Evolutionary conservation across 1,140 invertebrate genomes (phyloP).

Genomic region (Bicyclus anynana): DNA sequence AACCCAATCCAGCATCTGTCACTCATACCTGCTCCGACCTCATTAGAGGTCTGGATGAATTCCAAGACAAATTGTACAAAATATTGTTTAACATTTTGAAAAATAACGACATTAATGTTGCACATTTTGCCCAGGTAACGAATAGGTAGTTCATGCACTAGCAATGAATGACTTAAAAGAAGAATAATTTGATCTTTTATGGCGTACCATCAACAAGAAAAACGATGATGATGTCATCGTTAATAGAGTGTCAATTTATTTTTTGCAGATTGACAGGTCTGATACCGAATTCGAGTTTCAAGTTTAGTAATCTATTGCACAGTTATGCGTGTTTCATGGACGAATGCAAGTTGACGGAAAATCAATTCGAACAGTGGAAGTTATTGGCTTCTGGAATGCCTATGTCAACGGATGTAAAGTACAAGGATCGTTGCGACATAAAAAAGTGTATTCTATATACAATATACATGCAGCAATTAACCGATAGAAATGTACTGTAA

Average conservation of each 20-base stretch:
- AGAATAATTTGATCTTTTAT: constrained; percentile 39
- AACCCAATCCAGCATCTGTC: too few species aligned
- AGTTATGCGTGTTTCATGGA: constrained; percentile 45
- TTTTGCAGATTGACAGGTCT: constrained; percentile 27
- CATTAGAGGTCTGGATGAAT: too few species aligned
- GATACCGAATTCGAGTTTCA: constrained; percentile 28
- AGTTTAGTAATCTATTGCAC: constrained; percentile 29
- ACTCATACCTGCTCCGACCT: too few species aligned
- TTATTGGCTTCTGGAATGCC: constrained; percentile 1
- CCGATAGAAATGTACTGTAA: not conserved
- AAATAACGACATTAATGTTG: constrained; percentile 16
- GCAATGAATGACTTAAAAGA: constrained; percentile 21
- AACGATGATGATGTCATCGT: constrained; percentile 34
- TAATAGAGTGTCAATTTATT: constrained; percentile 28
- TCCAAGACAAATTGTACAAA: not conserved
- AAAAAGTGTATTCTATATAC: not conserved
- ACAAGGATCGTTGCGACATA: not conserved
- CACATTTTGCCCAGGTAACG: constrained; percentile 25
- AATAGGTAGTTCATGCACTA: constrained; percentile 29
- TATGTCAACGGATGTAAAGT: not conserved
- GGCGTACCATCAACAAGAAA: constrained; percentile 34
- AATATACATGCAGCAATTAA: not conserved
- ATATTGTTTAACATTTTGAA: constrained; percentile 2
- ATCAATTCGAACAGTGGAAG: constrained; percentile 52
- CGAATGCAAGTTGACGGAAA: constrained; percentile 46